These are phyloP conservation scores for Hyperopisus bebe DNA, from an alignment of 2,113 vertebrate species.

Conservation along the genomic window DNA sequence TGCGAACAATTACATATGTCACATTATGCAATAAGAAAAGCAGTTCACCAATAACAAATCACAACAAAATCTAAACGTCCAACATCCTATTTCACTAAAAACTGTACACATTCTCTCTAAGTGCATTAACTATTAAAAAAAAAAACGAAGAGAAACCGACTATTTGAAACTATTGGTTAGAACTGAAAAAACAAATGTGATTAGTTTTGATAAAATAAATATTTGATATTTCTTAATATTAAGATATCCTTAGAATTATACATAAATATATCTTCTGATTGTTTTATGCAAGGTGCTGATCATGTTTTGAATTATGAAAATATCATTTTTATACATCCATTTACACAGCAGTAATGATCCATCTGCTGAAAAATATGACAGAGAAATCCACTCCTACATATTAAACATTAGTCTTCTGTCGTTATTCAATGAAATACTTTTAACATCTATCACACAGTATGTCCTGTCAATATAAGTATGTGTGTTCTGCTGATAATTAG, in stretches of 20 bases:
- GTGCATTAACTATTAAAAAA: neutral
- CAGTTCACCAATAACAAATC: neutral
- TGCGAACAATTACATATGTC: neutral
- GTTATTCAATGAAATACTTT: neutral
- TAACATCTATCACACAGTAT: neutral
- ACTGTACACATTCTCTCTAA: neutral
- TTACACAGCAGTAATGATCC: slow-evolving; percentile 14
- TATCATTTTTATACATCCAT: slow-evolving; percentile 21
- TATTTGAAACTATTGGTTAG: neutral
- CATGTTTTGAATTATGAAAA: slow-evolving; percentile 12
- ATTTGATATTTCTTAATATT: neutral
- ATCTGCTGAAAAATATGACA: neutral
- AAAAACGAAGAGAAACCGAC: neutral
- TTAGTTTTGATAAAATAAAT: neutral
- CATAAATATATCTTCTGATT: slow-evolving; percentile 12
- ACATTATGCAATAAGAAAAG: neutral
- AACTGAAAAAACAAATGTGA: neutral
- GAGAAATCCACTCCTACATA: neutral
- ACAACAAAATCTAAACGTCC: neutral
- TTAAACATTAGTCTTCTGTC: neutral
- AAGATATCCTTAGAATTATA: slow-evolving; percentile 2
- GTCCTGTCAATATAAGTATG: neutral
- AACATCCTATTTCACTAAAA: neutral
- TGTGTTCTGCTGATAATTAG: neutral
- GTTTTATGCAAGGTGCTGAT: slow-evolving; percentile 15